Percentiles rank a stretch among this genome's conserved stretches.
Conservation (phyloP, 2,113 vertebrate genomes). For the Chinchilla lanigera region DNA sequence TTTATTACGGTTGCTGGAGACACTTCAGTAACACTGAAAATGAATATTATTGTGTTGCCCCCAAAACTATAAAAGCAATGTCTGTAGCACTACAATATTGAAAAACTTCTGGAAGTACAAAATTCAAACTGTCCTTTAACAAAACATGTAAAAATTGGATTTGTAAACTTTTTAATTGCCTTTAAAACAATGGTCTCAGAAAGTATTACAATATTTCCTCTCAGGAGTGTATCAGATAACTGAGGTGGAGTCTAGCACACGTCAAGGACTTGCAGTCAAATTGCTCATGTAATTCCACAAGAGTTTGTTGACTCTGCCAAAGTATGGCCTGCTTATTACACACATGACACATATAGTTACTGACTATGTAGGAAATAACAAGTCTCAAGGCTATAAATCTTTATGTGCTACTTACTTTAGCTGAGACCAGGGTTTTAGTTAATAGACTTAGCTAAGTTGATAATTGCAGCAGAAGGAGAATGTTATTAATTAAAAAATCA, state of each 20-base stretch:
- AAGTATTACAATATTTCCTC: neutral
- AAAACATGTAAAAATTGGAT: neutral
- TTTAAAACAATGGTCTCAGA: constrained; percentile 1
- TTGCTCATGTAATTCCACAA: neutral
- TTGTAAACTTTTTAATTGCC: neutral
- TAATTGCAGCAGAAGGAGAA: constrained; percentile 34
- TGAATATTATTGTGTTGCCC: neutral
- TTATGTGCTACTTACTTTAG: constrained; percentile 20
- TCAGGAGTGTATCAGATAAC: neutral
- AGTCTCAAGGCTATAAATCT: neutral
- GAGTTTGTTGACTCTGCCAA: neutral
- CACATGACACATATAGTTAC: constrained; percentile 44
- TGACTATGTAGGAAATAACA: constrained; percentile 27
- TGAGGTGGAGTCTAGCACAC: neutral
- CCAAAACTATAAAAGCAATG: neutral
- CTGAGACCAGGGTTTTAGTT: constrained; percentile 12
- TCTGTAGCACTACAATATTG: neutral
- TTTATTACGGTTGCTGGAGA: neutral
- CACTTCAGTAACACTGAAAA: neutral
- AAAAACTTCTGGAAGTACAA: neutral
- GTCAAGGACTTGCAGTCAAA: neutral
- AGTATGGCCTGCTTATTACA: neutral
- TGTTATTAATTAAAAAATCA: constrained; percentile 54
- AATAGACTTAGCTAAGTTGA: constrained; percentile 47
- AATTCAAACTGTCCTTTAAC: constrained; percentile 31